Conservation (phyloP, 2,797 vertebrate species). For the Remorina albescens region DNA sequence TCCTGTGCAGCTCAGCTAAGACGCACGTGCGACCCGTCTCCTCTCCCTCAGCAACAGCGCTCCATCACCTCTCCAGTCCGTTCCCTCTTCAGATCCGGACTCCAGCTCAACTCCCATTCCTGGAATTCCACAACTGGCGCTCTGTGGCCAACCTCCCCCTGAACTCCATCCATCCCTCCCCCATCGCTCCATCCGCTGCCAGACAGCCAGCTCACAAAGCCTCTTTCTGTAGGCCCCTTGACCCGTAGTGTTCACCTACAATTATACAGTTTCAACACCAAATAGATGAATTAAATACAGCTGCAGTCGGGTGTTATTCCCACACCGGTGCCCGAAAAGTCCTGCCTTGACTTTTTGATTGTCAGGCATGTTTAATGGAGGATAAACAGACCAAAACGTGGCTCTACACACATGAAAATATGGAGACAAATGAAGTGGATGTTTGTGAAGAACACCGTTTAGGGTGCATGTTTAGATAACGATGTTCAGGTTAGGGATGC, state of each 20-base stretch:
- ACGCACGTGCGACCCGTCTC: constrained; percentile 5
- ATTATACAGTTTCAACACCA: constrained; percentile 7
- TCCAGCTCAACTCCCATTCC: constrained; percentile 80
- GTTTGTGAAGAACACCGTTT: too few relatives aligned
- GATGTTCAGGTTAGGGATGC: neutral
- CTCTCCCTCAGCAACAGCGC: constrained; percentile 7
- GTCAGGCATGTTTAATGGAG: neutral
- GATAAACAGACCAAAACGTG: neutral
- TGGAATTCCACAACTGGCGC: constrained; percentile 83
- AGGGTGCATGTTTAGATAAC: too few relatives aligned
- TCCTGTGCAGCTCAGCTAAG: constrained; percentile 27
- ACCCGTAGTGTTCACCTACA: constrained; percentile 36
- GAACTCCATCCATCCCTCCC: constrained; percentile 66
- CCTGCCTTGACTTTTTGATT: neutral
- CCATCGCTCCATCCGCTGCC: constrained; percentile 50
- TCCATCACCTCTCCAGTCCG: constrained; percentile 59
- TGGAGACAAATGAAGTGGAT: constrained; percentile 7
- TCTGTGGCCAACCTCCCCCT: constrained; percentile 80
- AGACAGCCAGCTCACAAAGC: constrained; percentile 77
- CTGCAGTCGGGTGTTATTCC: neutral
- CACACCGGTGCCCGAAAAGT: neutral
- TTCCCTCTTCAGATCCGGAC: constrained; percentile 59
- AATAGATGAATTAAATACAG: neutral
- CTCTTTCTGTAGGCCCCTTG: constrained; percentile 60
- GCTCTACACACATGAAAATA: neutral